Evolutionary conservation across 1,140 invertebrate species (phyloP).

Genomic region (Ridgeia piscesae): DNA sequence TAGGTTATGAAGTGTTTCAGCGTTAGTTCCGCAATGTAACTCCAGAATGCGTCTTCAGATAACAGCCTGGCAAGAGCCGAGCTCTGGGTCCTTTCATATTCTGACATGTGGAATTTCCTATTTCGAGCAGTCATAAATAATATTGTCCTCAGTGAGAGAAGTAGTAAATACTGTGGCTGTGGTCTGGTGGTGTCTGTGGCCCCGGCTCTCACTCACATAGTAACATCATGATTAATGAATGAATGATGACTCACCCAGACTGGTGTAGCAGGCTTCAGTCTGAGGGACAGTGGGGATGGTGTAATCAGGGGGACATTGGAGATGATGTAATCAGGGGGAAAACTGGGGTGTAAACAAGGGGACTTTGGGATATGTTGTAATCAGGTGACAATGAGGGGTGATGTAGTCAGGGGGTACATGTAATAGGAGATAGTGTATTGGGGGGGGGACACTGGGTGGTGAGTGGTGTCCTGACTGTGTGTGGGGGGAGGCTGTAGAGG

Average conservation of each 20-base stretch:
- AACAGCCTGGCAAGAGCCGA: not conserved
- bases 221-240: not conserved
- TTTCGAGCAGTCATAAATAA: not conserved
- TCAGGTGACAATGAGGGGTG: not conserved
- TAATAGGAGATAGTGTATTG: not conserved
- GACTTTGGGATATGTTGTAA: not conserved
- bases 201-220: too few species aligned
- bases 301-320: not conserved
- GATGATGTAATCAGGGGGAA: not conserved
- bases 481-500: not conserved
- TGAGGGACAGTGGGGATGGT: not conserved
- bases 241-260: not conserved
- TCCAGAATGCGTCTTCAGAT: not conserved
- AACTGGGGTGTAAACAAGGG: not conserved
- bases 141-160: not conserved
- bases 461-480: not conserved
- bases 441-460: not conserved
- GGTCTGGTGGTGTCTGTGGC: not conserved
- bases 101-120: slow-evolving; percentile 1
- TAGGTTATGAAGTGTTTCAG: not conserved
- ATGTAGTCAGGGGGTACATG: not conserved
- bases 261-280: not conserved
- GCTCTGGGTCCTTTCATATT: not conserved
- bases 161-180: not conserved
- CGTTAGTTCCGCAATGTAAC: not conserved